These are phyloP conservation scores for Numenius phaeopus DNA, from an alignment of 2,797 vertebrate genomes.

Conservation along the genomic window DNA sequence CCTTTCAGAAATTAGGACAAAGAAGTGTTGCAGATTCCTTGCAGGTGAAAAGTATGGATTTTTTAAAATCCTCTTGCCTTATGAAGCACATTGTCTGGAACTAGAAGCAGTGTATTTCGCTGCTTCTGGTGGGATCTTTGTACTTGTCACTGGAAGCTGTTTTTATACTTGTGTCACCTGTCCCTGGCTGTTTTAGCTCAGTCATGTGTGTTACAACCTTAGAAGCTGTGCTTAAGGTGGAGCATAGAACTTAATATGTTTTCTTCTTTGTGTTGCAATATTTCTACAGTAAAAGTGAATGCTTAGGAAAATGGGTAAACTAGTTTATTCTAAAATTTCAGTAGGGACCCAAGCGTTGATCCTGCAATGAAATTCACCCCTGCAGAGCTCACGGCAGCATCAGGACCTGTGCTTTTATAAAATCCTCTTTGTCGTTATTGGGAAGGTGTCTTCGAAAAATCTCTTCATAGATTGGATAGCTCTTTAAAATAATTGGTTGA, in stretches of 20 bases:
- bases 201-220: background rate
- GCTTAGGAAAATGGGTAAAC: background rate
- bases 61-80: background rate
- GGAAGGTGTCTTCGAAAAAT: background rate
- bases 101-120: rapidly evolving
- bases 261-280: background rate
- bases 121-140: background rate
- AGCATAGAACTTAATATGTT: rapidly evolving
- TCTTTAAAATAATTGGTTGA: background rate
- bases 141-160: background rate
- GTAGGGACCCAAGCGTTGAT: background rate
- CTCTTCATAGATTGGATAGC: background rate
- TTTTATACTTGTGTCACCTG: background rate
- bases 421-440: background rate
- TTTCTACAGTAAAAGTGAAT: background rate
- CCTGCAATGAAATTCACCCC: background rate
- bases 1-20: background rate
- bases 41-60: background rate
- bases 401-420: background rate
- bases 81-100: background rate
- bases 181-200: background rate
- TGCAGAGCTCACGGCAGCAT: background rate
- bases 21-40: background rate
- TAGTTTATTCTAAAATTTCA: background rate
- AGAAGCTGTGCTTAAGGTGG: background rate